Evolutionary conservation across 2,888 invertebrate genomes (phyloP), one percentile per base, ranked within the genome.

Genomic region (Nymphalis c-album): DNA sequence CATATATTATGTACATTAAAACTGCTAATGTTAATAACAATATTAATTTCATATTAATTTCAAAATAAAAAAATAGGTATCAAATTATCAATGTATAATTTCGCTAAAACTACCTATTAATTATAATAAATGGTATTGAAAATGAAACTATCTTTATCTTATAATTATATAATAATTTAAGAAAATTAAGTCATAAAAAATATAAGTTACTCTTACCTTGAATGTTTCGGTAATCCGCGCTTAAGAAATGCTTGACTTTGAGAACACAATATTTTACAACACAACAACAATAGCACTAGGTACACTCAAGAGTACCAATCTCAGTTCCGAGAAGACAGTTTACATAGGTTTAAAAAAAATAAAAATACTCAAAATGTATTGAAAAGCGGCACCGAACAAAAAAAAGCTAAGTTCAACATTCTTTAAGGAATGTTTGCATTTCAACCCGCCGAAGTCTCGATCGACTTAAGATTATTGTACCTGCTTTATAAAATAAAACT

Each of bases 351-450:
- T 62, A 60, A 77, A 72, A 75, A n/a, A 80, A 53, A 57, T n/a
- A 57, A 80, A 82, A 83, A 81, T 79, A 80, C 81, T 83, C 83
- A 85, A 87, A 88, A 87, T 85, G 78, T 85, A 87, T 87, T 82
- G 84, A 88, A 89, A 88, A 82, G 80, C 85, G 82, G 84, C 85
- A 85, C 83, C 78, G 80, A 81, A 82, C 77, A 77, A 80, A 80
- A 82, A 85, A 88, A 88, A 88, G 85, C 83, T 80, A 88, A 88
- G 91, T 92, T 92, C 91, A 92, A 91, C 84, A 92, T 86, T 86
- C 91, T 88, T 83, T 72, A 70, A 83, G 91, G 91, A 91, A 92
- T 92, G 91, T 88, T 83, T 88, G 87, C 88, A 89, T 90, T 90
- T 90, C 85, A 85, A 88, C 82, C 82, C 78, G 81, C 77, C 77